phyloP scores from a whole-genome alignment of 2,888 invertebrate genomes.

The Drosophila emarginata region DNA sequence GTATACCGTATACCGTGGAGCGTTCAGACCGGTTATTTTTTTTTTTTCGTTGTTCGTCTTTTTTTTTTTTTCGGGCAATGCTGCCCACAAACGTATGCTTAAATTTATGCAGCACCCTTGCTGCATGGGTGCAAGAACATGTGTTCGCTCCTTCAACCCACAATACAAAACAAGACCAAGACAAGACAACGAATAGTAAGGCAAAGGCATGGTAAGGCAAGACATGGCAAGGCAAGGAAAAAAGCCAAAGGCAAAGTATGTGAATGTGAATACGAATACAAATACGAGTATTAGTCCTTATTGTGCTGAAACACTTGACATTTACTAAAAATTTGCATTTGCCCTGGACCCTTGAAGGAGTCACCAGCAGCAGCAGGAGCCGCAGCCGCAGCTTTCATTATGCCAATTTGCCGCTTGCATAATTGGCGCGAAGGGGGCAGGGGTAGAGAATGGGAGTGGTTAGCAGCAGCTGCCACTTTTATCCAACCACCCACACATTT shows the following conservation, averaged over 20 bases:
- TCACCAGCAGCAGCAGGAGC: conserved; percentile 20
- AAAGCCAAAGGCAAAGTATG: conserved; percentile 5
- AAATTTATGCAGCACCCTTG: conserved; percentile 42
- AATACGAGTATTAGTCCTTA: conserved; percentile 6
- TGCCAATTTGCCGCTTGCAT: conserved; percentile 53
- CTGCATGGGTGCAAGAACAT: conserved; percentile 32
- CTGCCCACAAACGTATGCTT: conserved; percentile 23
- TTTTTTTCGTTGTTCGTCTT: not conserved
- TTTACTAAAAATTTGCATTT: conserved; percentile 62
- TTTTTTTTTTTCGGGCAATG: not conserved
- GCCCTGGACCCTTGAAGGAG: conserved; percentile 68
- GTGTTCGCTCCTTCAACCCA: not conserved
- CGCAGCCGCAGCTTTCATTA: conserved; percentile 56
- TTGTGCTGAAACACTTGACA: conserved; percentile 48
- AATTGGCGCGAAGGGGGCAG: conserved; percentile 24
- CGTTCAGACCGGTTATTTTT: not conserved
- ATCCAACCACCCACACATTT: conserved; percentile 28
- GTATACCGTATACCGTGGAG: conserved; percentile 3
- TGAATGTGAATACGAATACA: conserved; percentile 8
- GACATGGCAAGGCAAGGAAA: conserved; percentile 12
- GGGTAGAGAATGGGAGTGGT: not conserved
- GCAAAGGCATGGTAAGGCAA: conserved; percentile 22
- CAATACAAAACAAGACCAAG: conserved; percentile 1
- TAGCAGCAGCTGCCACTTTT: not conserved
- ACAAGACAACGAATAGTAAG: not conserved